Evolutionary conservation across 2,113 vertebrate genomes (phyloP).

Genomic region (Gopherus evgoodei): DNA sequence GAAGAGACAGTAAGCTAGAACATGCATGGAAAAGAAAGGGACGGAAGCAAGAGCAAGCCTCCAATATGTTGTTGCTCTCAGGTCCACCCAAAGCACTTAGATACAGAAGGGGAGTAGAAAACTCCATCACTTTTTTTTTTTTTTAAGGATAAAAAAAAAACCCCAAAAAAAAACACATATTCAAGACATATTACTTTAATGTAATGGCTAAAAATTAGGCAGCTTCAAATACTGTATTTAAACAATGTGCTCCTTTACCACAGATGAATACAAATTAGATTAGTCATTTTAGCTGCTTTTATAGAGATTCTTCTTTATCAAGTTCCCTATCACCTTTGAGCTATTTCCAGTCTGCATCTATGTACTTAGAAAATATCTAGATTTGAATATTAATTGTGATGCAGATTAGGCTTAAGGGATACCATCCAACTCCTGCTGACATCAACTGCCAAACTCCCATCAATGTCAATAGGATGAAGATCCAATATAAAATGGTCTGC

Average conservation of each 20-base stretch:
- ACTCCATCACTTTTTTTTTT: fast-evolving
- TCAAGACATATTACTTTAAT: fast-evolving
- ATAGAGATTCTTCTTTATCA: background rate
- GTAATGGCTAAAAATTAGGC: background rate
- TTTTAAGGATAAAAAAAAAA: too few relatives aligned
- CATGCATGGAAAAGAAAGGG: background rate
- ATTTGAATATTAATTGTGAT: background rate
- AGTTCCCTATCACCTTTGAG: background rate
- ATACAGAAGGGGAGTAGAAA: background rate
- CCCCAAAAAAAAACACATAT: background rate
- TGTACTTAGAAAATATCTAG: background rate
- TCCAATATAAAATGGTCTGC: background rate
- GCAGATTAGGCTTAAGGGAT: background rate
- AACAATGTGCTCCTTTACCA: background rate
- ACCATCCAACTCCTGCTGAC: background rate
- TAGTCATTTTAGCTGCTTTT: background rate
- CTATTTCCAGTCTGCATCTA: fast-evolving
- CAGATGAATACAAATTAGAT: background rate
- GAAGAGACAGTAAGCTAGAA: background rate
- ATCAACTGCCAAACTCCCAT: fast-evolving
- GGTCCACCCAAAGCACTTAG: background rate
- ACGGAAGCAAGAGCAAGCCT: background rate
- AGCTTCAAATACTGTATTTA: background rate
- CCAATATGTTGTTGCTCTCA: background rate
- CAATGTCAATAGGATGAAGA: background rate